Evolutionary conservation across 2,113 vertebrate genomes (phyloP).

Genomic region (Toxotes jaculatrix): DNA sequence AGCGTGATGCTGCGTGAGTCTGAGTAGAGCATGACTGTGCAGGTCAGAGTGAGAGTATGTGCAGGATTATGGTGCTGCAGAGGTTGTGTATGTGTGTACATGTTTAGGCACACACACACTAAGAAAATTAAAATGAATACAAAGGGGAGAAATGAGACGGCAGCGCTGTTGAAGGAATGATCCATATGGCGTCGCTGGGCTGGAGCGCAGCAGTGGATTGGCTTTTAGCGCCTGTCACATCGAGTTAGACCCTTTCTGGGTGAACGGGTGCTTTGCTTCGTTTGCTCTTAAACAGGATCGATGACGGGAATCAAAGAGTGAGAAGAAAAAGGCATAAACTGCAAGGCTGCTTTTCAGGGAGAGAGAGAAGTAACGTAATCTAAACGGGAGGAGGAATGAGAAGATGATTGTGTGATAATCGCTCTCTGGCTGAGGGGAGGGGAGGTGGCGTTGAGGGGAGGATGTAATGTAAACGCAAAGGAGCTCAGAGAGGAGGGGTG

Average conservation of each 20-base stretch:
- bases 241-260: slow-evolving; percentile 52
- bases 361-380: neutral
- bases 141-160: slow-evolving; percentile 1
- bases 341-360: neutral
- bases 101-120: neutral
- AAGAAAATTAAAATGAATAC: slow-evolving; percentile 53
- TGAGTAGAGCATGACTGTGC: neutral
- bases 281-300: slow-evolving; percentile 70
- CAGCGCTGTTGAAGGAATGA: slow-evolving; percentile 41
- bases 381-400: slow-evolving; percentile 11
- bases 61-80: neutral
- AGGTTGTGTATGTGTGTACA: neutral
- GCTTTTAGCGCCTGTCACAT: slow-evolving; percentile 71
- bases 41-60: neutral
- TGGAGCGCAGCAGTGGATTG: slow-evolving; percentile 21
- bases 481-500: neutral
- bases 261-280: slow-evolving; percentile 60
- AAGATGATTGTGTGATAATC: slow-evolving; percentile 14
- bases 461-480: neutral
- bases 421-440: neutral
- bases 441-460: neutral
- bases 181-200: slow-evolving; percentile 37
- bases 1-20: neutral
- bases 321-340: slow-evolving; percentile 27
- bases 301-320: slow-evolving; percentile 62